Base-by-base conservation (phyloP, 2,888 invertebrate species). In the Melieria omissa region DNA sequence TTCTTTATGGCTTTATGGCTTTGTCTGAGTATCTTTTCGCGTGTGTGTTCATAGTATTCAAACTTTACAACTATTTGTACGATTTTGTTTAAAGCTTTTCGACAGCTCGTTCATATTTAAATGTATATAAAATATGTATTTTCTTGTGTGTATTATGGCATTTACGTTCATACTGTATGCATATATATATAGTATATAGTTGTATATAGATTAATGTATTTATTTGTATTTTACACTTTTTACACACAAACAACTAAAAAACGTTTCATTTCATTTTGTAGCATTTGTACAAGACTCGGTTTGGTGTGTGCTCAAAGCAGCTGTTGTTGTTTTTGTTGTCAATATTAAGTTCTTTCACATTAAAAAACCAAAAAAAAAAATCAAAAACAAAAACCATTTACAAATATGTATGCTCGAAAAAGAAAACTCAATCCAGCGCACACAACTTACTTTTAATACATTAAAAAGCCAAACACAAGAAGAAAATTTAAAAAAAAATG, bases 1-100 rank as follows among this genome's bases (percentile, higher is more conserved):
- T 79, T 78, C 78, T 78, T 65, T 70, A 76, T 76, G 79, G 78
- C 78, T 78, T 80, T 75, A 75, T 72, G 71, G 74, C 73, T 72
- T 76, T 80, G 79, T 80, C 66, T 46, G 16, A 46, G 12, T 62
- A 29, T 29, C 29, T 29, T 29, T 29, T 29, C 29, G 29, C 29
- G 29, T 29, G 29, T 29, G 29, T 29, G 29, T 29, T 29, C 12
- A 44, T 61, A 10, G 41, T 42, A 14, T 63, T 42, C 45, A 63
- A 47, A 47, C 16, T 46, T 63, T 46, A 47, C 5, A 6, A 47
- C 14, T 63, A 47, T 63, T 47, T 64, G 47, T 64, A 7, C 12
- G 10, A 52, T 52, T n/a, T 52, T 52, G 52, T 52, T 8, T 52
- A n/a, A 52, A 52, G 52, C 52, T n/a, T 52, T 52, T 52, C 29